These are phyloP conservation scores for Lasioglossum albipes DNA, from an alignment of 1,140 invertebrate species.

Conservation along the genomic window DNA sequence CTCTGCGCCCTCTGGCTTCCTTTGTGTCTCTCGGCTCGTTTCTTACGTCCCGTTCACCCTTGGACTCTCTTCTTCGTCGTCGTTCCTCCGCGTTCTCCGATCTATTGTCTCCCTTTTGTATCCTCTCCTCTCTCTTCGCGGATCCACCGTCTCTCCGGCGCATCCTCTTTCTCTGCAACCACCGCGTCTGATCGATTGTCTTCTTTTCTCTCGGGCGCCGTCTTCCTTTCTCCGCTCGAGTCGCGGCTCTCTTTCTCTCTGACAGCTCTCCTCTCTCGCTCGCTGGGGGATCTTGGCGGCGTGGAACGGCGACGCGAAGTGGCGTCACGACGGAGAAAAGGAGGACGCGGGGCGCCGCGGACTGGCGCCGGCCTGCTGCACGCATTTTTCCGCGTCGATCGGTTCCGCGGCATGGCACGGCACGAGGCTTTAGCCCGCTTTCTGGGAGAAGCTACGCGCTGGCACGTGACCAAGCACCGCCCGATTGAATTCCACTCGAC, in stretches of 20 bases:
- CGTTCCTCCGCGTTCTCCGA: too few relatives aligned
- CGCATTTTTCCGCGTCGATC: slow-evolving; percentile 58
- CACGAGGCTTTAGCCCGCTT: slow-evolving; percentile 36
- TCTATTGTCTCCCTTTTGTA: too few relatives aligned
- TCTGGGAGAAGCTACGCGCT: slow-evolving; percentile 35
- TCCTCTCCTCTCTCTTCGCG: too few relatives aligned
- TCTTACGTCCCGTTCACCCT: neutral
- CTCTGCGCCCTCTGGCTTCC: neutral
- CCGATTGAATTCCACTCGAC: neutral
- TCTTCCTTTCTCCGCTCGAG: too few relatives aligned
- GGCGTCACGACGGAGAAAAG: neutral
- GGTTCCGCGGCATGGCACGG: slow-evolving; percentile 39
- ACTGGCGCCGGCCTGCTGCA: slow-evolving; percentile 67
- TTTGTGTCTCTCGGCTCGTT: neutral
- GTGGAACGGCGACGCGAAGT: slow-evolving; percentile 1
- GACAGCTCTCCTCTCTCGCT: neutral
- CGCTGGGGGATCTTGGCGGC: too few relatives aligned
- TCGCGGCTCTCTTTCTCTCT: too few relatives aligned
- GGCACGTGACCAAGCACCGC: slow-evolving; percentile 23
- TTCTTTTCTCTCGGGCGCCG: too few relatives aligned
- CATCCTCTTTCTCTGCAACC: too few relatives aligned
- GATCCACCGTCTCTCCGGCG: too few relatives aligned
- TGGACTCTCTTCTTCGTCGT: neutral
- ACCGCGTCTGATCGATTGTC: too few relatives aligned
- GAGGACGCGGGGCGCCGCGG: slow-evolving; percentile 27